Evolutionary conservation across 2,888 invertebrate species (phyloP), one percentile per base, ranked within the genome.

Genomic region (Vesta saturnalis): DNA sequence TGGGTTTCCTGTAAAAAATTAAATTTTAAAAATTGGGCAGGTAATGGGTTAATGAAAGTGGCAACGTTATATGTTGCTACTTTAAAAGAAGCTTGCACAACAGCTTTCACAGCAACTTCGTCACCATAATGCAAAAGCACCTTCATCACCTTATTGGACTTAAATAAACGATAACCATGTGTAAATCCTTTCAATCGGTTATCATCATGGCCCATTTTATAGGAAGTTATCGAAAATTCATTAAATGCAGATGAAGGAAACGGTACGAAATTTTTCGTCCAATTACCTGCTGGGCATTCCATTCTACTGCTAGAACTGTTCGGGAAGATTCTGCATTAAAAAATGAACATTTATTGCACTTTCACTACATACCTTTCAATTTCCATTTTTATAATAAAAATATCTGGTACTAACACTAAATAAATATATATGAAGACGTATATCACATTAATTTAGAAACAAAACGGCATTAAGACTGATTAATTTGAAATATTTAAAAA

Each of bases 61-160:
- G 43, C 43, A 43, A 43, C 43, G 14, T 43, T 43, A 43, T 43
- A 43, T 43, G 43, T 14, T 43, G 43, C 43, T 43, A 43, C 43
- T 43, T 43, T 43, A 43, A 43, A 43, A 14, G 43, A 43, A 43
- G 43, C 43, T 43, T 43, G 43, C 43, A 43, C 43, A 43, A 43
- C 43, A 43, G 43, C 43, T 43, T 43, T 43, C 43, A 43, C 43
- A 43, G 10, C 43, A 43, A 43, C 43, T 43, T 43, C 43, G 43
- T 43, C 43, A 14, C 43, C 43, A 14, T 43, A 43, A 43, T 43
- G 43, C 14, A 43, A 43, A 43, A 43, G 43, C 43, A 43, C 12
- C 43, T 43, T 43, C 43, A 43, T 43, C 43, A 43, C 43, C 43
- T 43, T 43, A n/a, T 43, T 43, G n/a, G n/a, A 43, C 43, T 43